Base-by-base conservation (phyloP, 2,797 vertebrate species). In the Caiman crocodilus region DNA sequence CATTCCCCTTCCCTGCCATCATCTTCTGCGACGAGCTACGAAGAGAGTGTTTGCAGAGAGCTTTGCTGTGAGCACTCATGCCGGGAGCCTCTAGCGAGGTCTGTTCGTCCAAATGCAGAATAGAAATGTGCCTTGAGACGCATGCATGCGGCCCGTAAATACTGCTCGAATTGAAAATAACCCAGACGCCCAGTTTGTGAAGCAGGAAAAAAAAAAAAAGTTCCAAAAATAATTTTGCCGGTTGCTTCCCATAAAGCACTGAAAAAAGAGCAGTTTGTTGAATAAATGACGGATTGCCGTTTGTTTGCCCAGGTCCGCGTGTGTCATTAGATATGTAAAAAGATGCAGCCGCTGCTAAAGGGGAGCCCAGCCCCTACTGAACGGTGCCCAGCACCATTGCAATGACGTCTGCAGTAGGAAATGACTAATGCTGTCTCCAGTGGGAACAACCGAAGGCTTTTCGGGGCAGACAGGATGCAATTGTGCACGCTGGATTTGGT, bases 331-430 rank as follows among this genome's bases (percentile, higher is more conserved):
- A 21, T 73, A 23, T 10, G 2, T 59, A 26, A 57, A 28, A 56
- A 58, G 55, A 56, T 15, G 25, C 7, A 26, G 23, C 13, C 65
- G 58, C 23, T 8, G 23, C 55, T 67, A 64, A 28, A n/a, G 7
- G 35, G 61, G 21, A 58, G 67, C 6, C 2, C 4, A 25, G 11
- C 25, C 21, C 16, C 10, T 16, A 11, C 35, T 42, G 8, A 35
- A 23, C 4, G 18, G 61, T 21, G 14, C 57, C 7, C 28, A 18
- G 21, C 20, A 61, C 6, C 55, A 18, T 35, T 57, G 17, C 55
- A 56, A 30, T 0, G 5, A 1, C 26, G 26, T 32, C 63, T 67
- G 2, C 17, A 5, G 11, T 0, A 12, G 76, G 26, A 26, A 30
- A 16, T 2, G 16, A 18, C 6, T 4, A 82, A 32, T 20, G 11